Base-by-base conservation (phyloP, 2,888 invertebrate genomes). In the Eristalis intricaria region DNA sequence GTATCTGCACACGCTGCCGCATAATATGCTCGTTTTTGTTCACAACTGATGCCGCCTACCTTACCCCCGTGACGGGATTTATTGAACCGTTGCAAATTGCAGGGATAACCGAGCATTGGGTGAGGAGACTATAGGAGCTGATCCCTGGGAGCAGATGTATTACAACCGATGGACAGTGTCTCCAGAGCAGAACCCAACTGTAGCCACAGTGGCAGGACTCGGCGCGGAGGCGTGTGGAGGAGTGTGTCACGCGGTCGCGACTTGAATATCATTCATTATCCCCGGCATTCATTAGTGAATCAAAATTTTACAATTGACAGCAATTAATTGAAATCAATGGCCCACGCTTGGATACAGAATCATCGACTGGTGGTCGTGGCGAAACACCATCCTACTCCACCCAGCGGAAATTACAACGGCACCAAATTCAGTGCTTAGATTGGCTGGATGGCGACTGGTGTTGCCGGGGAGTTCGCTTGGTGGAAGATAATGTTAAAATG, bases 271-370 rank as follows among this genome's bases (percentile, higher is more conserved):
- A 38, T 40, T 50, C 50, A 50, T 50, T 50, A 50, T 78, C 38
- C 58, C 64, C 40, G 15, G 70, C 79, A 40, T 58, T 71, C 58
- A 71, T 71, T 71, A 71, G 64, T 71, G 64, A 79, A 71, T 79
- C 65, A 43, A 71, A 79, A 79, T 71, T 56, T 38, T 38, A 32
- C 63, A 56, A 56, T 78, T 78, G 65, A 65, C 50, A 13, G 40
- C 29, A 40, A 40, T 60, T 79, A 78, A 77, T 63, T 78, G 38
- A 50, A 32, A 79, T 70, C 64, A 32, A 71, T 58, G 65, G 22
- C 29, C 7, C 0, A 13, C 19, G 50, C 32, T 32, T 29, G 23
- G 15, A 4, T n/a, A 50, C 50, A 8, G 50, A 19, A 5, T n/a
- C 19, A 50, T 19, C 50, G 19, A 50, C 7, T 50, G 10, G 50